These are phyloP conservation scores for Heliconius aoede DNA, from an alignment of 2,888 invertebrate genomes.

Conservation along the genomic window DNA sequence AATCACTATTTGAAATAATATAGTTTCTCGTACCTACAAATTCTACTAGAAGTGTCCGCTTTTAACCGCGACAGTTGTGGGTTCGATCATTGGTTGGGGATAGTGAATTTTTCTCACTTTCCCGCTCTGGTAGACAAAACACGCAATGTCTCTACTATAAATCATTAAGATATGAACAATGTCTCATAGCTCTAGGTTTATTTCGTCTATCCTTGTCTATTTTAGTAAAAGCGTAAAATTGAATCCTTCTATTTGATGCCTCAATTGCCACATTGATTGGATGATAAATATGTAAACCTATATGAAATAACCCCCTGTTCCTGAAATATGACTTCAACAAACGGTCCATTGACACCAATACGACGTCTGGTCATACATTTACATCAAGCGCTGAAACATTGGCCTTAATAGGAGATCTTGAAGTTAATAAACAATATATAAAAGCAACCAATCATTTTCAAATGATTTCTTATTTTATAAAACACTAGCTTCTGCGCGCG, in stretches of 20 bases:
- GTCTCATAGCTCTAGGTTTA: neutral
- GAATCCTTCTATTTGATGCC: neutral
- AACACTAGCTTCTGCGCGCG: neutral
- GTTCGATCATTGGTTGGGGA: neutral
- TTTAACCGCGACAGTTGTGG: neutral
- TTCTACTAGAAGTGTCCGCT: neutral
- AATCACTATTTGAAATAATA: neutral
- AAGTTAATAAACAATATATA: constrained; percentile 32
- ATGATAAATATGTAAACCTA: constrained; percentile 5
- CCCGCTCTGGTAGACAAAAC: neutral
- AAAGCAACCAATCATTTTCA: constrained; percentile 32
- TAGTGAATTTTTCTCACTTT: no score
- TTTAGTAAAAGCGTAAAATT: neutral
- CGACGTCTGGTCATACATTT: constrained; percentile 22
- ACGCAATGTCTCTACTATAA: neutral
- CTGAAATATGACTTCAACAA: constrained; percentile 33
- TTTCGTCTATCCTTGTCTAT: neutral
- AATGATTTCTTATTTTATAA: constrained; percentile 26
- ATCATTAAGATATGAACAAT: neutral
- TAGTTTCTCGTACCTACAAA: neutral
- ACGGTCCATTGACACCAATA: constrained; percentile 38
- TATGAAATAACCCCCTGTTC: constrained; percentile 1
- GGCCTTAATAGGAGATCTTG: constrained; percentile 39
- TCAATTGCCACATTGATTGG: neutral
- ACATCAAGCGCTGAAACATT: constrained; percentile 39